Evolutionary conservation across 2,888 invertebrate genomes (phyloP), one percentile per base, ranked within the genome.

Genomic region (Branchellion lobata): DNA sequence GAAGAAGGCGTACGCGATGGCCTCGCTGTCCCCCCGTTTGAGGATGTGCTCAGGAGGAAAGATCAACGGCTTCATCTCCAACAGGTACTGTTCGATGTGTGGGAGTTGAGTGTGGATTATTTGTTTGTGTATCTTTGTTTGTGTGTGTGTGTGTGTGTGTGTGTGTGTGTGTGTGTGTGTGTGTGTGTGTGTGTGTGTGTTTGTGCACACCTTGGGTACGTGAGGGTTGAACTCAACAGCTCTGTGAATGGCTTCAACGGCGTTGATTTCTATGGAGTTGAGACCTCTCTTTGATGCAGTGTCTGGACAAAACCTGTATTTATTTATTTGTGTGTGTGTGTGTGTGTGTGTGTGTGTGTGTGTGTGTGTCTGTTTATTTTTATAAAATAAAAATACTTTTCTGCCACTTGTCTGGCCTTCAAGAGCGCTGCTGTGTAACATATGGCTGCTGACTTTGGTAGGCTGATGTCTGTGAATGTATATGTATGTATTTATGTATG

Each of bases 211-310:
- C 87, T 95, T 95, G 79, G 96, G 95, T 86, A 96, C 97, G 89
- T 96, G 95, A 80, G 98, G 96, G 90, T 98, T 98, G 89, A 95
- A 97, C 88, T 96, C 96, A 72, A 98, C 95, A 14, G 97, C 97
- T 85, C 95, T 90, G 86, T 96, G 96, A 84, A 95, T 94, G 0
- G 94, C 94, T 88, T 96, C 95, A 0, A 95, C 93, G 0, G 96
- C 96, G 83, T 92, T 92, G 92, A 93, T 92, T 88, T 96, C 96
- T 24, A 94, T 93, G 27, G 93, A 91, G 81, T 92, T 93, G 80
- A 94, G 88, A 1, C 94, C 94, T 84, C 93, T 89, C 88, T 93
- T 93, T 83, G 92, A 92, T 51, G 93, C 93, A 83, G 93, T 91
- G 86, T 94, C 94, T 1, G 93, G 92, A 71, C 92, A 93, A 88